Evolutionary conservation across 2,888 invertebrate species (phyloP), one percentile per base, ranked within the genome.

Genomic region (Carterocephalus palaemon): DNA sequence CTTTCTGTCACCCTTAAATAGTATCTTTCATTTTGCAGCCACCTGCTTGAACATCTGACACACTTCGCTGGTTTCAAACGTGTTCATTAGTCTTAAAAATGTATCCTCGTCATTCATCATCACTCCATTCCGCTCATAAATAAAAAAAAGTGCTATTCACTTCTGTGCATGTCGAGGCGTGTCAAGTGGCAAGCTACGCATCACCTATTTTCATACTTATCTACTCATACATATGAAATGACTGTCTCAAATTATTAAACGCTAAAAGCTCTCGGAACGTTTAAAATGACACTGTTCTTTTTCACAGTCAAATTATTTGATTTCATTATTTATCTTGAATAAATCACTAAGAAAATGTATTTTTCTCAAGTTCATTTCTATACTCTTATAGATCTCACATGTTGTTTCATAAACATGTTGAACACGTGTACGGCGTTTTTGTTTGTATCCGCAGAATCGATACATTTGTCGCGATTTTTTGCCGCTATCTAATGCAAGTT

Each of bases 161-260:
- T 24, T 33, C 13, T 33, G 24, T 33, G 9, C 13, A 33, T 22
- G 9, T 8, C n/a, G 22, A 34, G 20, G 28, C 40, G 31, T 34
- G 34, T 34, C 42, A 42, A 42, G 34, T 34, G 23, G 23, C 31
- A 26, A 5, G 15, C 15, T n/a, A n/a, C n/a, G 22, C 22, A 40
- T 40, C 39, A 28, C 24, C 42, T 42, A 42, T 42, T 42, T 34
- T 34, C 34, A 28, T 42, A 34, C 28, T 42, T 45, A 45, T 37
- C 45, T 45, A 3, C 23, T 23, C 37, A 23, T 41, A 32, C 32
- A 41, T 41, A 41, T 17, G 32, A 12, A 41, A 29, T 39, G 20
- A 15, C 9, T 28, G 33, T 34, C 15, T 42, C 5, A 20, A 17
- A 7, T 28, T 26, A 34, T 34, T 7, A 12, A 26, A 26, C 6